Base-by-base conservation (phyloP, 2,113 vertebrate species). In the Dromaius novaehollandiae region DNA sequence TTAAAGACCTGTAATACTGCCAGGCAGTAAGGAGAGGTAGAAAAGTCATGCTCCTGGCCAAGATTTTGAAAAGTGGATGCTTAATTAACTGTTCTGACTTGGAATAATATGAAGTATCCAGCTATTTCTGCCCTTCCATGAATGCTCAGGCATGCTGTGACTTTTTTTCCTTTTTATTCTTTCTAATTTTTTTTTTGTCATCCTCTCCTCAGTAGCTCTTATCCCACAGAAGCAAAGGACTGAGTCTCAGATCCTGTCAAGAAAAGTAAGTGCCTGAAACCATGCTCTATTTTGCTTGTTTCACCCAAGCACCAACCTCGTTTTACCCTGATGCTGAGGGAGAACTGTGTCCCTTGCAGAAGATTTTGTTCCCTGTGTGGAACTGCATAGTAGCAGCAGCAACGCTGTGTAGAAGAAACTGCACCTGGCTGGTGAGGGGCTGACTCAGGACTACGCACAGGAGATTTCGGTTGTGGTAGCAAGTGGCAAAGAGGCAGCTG, bases 381-480 rank as follows among this genome's bases (percentile, higher is more conserved):
- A 24, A 6, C 28, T 36, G 55, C 53, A 44, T n/a, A 34, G 11
- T 30, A 44, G 36, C 6, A 65, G 34, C 53, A 28, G 48, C 25
- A 32, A n/a, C 46, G 53, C 13, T 71, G 24, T 44, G 30, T 40
- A 66, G 84, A 92, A n/a, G 48, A 82, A 71, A 71, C 6, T 9
- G 19, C 56, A 69, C 25, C 64, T 61, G n/a, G 8, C 81, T 19
- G 21, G 51, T 81, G 26, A 46, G 36, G 14, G 38, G 73, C n/a
- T 78, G 48, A 56, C 53, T 42, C 50, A 70, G 26, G 22, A 77
- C 6, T 11, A 83, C 36, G 21, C 1, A 2, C 0, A 0, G 36
- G 13, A 2, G 2, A 44, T 13, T 28, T 80, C 0, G 1, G 44
- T 34, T n/a, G 20, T 55, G 48, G 21, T 38, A 36, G 36, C 28